Evolutionary conservation across 2,113 vertebrate species (phyloP).

Genomic region (Phrynosoma blainvillii): DNA sequence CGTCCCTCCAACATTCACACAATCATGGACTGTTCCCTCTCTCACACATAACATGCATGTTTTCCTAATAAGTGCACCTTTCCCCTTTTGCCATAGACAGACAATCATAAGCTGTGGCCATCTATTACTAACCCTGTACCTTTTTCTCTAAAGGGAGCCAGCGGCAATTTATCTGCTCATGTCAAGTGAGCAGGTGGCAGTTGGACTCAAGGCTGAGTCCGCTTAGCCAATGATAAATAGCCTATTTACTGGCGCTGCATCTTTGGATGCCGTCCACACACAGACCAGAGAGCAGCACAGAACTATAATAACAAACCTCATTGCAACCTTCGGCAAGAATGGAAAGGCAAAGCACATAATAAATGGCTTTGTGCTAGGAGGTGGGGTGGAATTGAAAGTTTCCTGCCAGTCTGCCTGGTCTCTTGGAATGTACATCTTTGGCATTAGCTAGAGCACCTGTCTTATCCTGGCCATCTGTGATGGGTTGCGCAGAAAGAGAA

Average conservation of each 20-base stretch:
- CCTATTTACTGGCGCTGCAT: slow-evolving; percentile 51
- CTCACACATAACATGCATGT: background rate
- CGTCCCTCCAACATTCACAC: rapidly evolving
- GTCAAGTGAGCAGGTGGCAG: slow-evolving; percentile 51
- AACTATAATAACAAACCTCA: slow-evolving; percentile 52
- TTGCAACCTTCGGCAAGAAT: slow-evolving; percentile 40
- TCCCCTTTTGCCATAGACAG: background rate
- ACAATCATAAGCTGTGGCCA: background rate
- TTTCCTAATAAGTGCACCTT: background rate
- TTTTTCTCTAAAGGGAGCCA: rapidly evolving
- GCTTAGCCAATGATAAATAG: slow-evolving; percentile 50
- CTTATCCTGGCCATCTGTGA: slow-evolving; percentile 73
- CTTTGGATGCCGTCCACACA: slow-evolving; percentile 37
- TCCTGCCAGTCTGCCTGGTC: background rate
- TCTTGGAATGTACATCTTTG: slow-evolving; percentile 64
- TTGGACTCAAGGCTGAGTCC: slow-evolving; percentile 46
- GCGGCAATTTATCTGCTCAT: slow-evolving; percentile 28
- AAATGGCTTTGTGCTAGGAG: slow-evolving; percentile 57
- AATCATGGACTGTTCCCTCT: rapidly evolving
- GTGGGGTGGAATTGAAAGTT: slow-evolving; percentile 58
- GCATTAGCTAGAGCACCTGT: slow-evolving; percentile 59
- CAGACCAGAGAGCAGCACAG: slow-evolving; percentile 29
- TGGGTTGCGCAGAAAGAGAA: slow-evolving; percentile 69
- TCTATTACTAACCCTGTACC: background rate
- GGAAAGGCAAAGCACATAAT: slow-evolving; percentile 16